Conservation (phyloP, 92 coral and sea anemone genomes). For the Epizoanthus scotinus region DNA sequence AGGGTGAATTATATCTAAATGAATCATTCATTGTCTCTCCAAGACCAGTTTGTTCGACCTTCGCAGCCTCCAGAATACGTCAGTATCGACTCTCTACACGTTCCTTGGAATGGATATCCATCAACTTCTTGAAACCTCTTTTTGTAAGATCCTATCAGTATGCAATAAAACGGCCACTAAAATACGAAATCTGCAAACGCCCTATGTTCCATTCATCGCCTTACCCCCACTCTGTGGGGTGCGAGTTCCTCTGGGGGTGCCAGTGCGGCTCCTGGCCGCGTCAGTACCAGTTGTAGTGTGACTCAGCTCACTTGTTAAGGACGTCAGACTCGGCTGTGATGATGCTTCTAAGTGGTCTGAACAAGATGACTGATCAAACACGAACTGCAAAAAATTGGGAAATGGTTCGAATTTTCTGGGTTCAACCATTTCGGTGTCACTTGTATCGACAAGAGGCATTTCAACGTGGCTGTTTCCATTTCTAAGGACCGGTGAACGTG, state of each 20-base stretch:
- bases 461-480: slow-evolving; percentile 39
- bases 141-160: too few relatives aligned
- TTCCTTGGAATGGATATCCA: too few relatives aligned
- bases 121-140: too few relatives aligned
- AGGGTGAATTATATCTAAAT: too few relatives aligned
- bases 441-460: slow-evolving; percentile 52
- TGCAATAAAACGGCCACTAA: too few relatives aligned
- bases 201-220: slow-evolving; percentile 14
- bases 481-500: slow-evolving; percentile 5
- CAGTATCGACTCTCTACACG: too few relatives aligned
- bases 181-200: background rate
- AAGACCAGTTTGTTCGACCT: too few relatives aligned
- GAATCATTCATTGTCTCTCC: too few relatives aligned
- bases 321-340: slow-evolving; percentile 45
- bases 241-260: slow-evolving; percentile 9
- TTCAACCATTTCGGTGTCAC: slow-evolving; percentile 68
- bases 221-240: background rate
- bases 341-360: slow-evolving; percentile 55
- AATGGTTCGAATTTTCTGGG: slow-evolving; percentile 64
- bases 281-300: slow-evolving; percentile 31
- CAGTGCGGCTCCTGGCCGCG: slow-evolving; percentile 6
- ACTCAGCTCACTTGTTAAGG: slow-evolving; percentile 49
- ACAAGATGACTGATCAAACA: slow-evolving; percentile 64
- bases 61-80: too few relatives aligned
- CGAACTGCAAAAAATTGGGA: slow-evolving; percentile 85